Evolutionary conservation across 2,888 invertebrate genomes (phyloP), one percentile per base, ranked within the genome.

Genomic region (Oxyteleia sp.): DNA sequence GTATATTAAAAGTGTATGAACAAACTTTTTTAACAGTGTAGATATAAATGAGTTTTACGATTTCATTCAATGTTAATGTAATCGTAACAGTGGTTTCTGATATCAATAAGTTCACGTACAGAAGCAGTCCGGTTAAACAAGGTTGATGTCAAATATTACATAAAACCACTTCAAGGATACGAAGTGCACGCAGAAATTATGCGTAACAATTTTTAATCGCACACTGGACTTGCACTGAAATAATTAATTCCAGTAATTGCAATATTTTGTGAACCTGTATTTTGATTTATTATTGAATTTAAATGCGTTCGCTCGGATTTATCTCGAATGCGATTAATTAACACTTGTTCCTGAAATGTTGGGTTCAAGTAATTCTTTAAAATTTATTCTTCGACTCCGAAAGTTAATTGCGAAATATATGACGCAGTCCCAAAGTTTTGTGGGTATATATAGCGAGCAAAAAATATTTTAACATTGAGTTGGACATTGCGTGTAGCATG

Each of bases 131-230:
- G 16, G 61, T 55, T 53, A 76, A 78, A 68, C 82, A 76, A 82
- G 82, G 82, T 82, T 68, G 78, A 82, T 72, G 82, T 72, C 78
- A 75, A 72, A 47, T 66, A 68, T 78, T 74, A 64, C 71, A 18
- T 63, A 61, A 66, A 53, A 38, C 23, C 4, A 38, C 43, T 68
- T 35, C 66, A 66, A 72, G 80, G 80, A 63, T 32, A 32, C 23
- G 11, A 51, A 47, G 5, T 29, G 41, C 5, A 26, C 11, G 26
- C n/a, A 32, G 29, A 41, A 47, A 51, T 61, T 74, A 55, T 63
- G 32, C 68, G 43, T 59, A 57, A 32, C 13, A n/a, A 32, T 32
- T 26, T 53, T 32, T 29, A 15, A n/a, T 1, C 4, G 13, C 15
- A 3, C 18, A 4, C 15, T 18, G 1, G 45, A 18, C 15, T 45